Evolutionary conservation across 2,113 vertebrate species (phyloP).

Genomic region (Zeus faber): DNA sequence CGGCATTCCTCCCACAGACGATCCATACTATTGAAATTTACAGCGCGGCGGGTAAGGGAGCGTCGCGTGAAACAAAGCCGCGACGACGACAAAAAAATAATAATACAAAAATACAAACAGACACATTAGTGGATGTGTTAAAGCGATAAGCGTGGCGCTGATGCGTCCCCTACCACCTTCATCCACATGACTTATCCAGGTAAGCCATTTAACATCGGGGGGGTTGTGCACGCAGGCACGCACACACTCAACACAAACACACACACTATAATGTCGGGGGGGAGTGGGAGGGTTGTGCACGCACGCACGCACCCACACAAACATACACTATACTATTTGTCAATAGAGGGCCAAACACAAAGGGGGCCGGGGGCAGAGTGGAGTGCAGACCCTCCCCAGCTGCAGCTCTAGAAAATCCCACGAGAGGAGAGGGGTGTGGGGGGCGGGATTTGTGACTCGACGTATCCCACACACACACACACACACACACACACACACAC

Average conservation of each 20-base stretch:
- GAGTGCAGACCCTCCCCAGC: constrained; percentile 18
- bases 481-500: not conserved
- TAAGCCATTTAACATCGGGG: constrained; percentile 32
- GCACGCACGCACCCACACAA: constrained; percentile 6
- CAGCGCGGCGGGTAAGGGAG: too few relatives aligned
- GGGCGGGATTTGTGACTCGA: not conserved
- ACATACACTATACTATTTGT: constrained; percentile 12
- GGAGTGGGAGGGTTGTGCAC: too few relatives aligned
- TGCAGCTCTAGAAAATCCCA: constrained; percentile 23
- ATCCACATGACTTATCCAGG: constrained; percentile 17
- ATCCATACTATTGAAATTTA: constrained; percentile 16
- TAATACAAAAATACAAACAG: too few relatives aligned
- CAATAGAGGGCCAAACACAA: constrained; percentile 13
- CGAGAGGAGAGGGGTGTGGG: not conserved
- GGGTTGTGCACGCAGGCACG: not conserved
- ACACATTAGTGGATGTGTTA: not conserved
- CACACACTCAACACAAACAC: not conserved
- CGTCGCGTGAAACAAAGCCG: too few relatives aligned
- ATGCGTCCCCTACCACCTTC: constrained; percentile 23
- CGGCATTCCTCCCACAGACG: constrained; percentile 32
- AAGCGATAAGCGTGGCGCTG: constrained; percentile 6
- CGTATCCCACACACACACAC: not conserved
- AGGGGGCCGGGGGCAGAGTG: constrained; percentile 3
- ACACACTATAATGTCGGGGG: too few relatives aligned
- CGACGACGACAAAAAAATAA: too few relatives aligned